Base-by-base conservation (phyloP, 1,140 invertebrate species). In the Notospermus geniculatus region DNA sequence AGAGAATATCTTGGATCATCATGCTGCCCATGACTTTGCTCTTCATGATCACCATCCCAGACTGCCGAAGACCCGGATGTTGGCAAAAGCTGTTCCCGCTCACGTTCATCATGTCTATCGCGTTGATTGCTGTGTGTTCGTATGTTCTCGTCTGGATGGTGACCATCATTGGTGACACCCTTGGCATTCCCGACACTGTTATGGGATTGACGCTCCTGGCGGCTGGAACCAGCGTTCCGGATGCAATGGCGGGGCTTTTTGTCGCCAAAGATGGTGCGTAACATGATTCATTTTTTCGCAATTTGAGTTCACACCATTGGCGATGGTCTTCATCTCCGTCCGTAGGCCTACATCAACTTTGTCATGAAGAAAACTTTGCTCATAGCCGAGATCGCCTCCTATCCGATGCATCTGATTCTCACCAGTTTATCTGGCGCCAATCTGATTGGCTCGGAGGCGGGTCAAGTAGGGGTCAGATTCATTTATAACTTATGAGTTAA, bases 121-220 rank as follows among this genome's bases (percentile, higher is more conserved):
- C 90, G 9, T 95, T 92, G 92, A 94, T 95, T 54, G 91, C 89
- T 4, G 85, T 85, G 0, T 85, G 93, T 0, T 93, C 91, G 1
- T 96, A 95, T 76, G 72, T 95, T 1, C 89, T 93, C 30, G 91
- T 93, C 11, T 96, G 92, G 92, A 89, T 93, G 84, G 94, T 95
- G 56, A 94, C 92, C 23, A 88, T 92, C 58, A 87, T 93, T 57
- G 77, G 77, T 25, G 75, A 78, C 59, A 71, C 75, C 0, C 57
- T 79, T 7, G 72, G 72, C n/a, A 79, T 81, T 19, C 76, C 78
- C 1, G 78, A 80, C 58, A 96, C 93, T 1, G 91, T 98, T 63
- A 97, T 97, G 94, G 95, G 94, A 55, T 86, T 98, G 65, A 97
- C 95, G 62, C 92, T 97, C 74, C 85, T 98, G 64, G 94, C 94